Percentiles rank a stretch among this genome's conserved stretches.
Evolutionary conservation across 2,888 invertebrate species (phyloP).

Genomic region (Hetaerina titia): DNA sequence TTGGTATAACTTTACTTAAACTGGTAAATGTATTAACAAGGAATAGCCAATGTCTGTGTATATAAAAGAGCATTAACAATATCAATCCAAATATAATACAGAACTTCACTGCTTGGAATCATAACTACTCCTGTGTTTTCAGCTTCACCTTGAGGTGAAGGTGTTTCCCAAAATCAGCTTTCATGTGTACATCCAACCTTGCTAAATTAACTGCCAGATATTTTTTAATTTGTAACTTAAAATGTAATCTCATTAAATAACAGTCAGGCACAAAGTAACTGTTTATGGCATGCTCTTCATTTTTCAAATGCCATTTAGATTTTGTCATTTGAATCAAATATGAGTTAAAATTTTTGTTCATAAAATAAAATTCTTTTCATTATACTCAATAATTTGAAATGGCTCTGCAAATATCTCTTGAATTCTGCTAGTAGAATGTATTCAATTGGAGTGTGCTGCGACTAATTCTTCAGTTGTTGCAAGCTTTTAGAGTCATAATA

Average conservation of each 20-base stretch:
- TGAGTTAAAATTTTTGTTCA: neutral
- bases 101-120: neutral
- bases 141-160: constrained; percentile 15
- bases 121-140: neutral
- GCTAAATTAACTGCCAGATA: neutral
- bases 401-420: neutral
- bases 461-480: neutral
- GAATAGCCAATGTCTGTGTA: neutral
- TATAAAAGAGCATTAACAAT: constrained; percentile 1
- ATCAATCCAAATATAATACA: neutral
- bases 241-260: neutral
- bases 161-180: neutral
- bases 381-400: neutral
- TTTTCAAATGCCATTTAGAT: neutral
- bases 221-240: neutral
- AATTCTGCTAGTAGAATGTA: neutral
- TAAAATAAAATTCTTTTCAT: neutral
- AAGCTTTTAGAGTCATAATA: neutral
- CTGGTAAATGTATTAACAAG: constrained; percentile 14
- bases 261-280: neutral
- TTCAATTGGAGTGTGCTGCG: neutral
- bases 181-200: neutral
- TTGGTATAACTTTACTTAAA: neutral
- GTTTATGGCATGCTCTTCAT: neutral
- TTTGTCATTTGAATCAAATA: neutral